Evolutionary conservation across 2,113 vertebrate species (phyloP).

Genomic region (Hystrix cristata): DNA sequence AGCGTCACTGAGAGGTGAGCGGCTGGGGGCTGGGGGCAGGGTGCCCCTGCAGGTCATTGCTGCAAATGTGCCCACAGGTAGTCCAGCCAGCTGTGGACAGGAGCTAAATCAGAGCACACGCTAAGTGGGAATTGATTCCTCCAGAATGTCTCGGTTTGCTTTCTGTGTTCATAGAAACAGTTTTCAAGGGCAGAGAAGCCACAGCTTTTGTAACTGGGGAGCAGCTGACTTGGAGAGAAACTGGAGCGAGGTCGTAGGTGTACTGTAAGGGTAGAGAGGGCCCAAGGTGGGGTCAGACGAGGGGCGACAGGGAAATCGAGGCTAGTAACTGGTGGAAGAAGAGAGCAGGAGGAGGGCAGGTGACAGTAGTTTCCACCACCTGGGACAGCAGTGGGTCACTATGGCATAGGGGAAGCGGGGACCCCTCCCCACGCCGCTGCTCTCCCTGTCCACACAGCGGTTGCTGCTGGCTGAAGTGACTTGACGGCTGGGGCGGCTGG

Average conservation of each 20-base stretch:
- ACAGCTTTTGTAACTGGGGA: too few species aligned
- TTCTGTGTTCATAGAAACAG: not conserved
- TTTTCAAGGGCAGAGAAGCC: not conserved
- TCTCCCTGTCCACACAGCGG: not conserved
- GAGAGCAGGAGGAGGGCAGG: too few species aligned
- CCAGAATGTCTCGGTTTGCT: too few species aligned
- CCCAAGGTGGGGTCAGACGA: not conserved
- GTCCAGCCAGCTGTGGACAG: too few species aligned
- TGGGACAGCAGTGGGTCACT: not conserved
- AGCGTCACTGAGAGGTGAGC: slow-evolving; percentile 95
- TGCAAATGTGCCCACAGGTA: not conserved
- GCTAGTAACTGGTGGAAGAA: not conserved
- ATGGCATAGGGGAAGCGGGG: not conserved
- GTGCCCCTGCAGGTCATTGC: not conserved
- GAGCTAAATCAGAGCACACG: not conserved
- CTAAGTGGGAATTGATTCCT: not conserved
- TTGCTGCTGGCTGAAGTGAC: not conserved
- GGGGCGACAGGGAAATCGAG: not conserved
- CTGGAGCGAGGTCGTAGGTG: too few species aligned
- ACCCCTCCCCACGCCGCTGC: accelerated
- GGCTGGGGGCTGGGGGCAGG: not conserved
- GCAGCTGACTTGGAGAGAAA: not conserved
- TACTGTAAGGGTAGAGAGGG: too few species aligned
- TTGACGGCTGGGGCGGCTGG: too few species aligned
- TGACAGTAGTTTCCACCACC: too few species aligned